These are phyloP conservation scores for Plebejus argus DNA, from an alignment of 2,888 invertebrate species.

Conservation along the genomic window DNA sequence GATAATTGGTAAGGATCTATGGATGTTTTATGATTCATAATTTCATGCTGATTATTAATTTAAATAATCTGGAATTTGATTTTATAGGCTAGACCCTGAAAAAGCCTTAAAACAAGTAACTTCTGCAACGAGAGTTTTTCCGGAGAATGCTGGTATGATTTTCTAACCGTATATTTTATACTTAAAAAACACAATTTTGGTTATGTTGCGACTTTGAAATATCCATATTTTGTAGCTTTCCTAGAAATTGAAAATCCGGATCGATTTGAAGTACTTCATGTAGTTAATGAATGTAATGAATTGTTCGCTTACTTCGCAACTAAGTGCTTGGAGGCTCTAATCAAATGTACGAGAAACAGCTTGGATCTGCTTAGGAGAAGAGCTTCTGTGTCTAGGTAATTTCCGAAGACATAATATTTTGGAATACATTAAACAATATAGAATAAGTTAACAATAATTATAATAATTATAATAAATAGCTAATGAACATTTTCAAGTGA, in stretches of 20 bases:
- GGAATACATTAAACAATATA: neutral
- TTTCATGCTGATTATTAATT: neutral
- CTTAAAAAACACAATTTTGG: neutral
- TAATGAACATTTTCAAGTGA: neutral
- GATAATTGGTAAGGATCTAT: slow-evolving; percentile 75
- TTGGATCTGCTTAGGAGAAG: slow-evolving; percentile 86
- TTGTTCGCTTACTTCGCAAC: slow-evolving; percentile 90
- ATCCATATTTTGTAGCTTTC: slow-evolving; percentile 67
- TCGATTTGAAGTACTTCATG: slow-evolving; percentile 78
- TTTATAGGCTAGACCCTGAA: slow-evolving; percentile 78
- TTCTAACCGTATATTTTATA: too few species aligned
- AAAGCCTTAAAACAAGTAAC: slow-evolving; percentile 82
- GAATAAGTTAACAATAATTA: neutral
- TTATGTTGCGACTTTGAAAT: neutral
- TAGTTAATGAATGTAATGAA: slow-evolving; percentile 89
- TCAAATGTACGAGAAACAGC: slow-evolving; percentile 87
- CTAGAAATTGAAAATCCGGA: slow-evolving; percentile 83
- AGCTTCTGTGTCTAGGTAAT: slow-evolving; percentile 71
- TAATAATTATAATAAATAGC: neutral
- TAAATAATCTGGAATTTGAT: slow-evolving; percentile 3
- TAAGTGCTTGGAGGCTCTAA: slow-evolving; percentile 86
- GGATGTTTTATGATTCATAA: neutral
- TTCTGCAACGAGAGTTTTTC: slow-evolving; percentile 79
- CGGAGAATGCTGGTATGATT: slow-evolving; percentile 79
- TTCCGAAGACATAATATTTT: neutral